phyloP scores from a whole-genome alignment of 2,797 vertebrate species.

The Myotis vivesi region DNA sequence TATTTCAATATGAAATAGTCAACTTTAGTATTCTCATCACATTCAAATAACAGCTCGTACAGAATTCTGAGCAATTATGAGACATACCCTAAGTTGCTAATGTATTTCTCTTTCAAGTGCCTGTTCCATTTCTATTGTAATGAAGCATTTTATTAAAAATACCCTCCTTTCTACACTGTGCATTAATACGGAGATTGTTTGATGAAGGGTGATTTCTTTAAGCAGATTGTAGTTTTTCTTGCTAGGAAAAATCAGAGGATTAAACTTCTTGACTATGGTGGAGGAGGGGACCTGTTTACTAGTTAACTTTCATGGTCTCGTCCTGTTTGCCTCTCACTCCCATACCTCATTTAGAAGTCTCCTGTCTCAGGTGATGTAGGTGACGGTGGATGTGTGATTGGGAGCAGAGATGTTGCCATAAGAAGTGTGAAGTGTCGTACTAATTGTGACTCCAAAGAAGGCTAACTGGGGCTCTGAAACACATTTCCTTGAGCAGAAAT shows the following conservation, averaged over 20 bases:
- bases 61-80: background rate
- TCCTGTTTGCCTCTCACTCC: background rate
- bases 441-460: background rate
- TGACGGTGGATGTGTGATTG: background rate
- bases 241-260: background rate
- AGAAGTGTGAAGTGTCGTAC: background rate
- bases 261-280: background rate
- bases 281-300: background rate
- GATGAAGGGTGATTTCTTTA: background rate
- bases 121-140: background rate
- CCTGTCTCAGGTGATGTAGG: background rate
- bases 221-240: background rate
- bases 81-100: background rate
- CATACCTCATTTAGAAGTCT: background rate
- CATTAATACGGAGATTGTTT: background rate
- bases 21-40: background rate
- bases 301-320: background rate
- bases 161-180: background rate
- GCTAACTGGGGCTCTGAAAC: background rate
- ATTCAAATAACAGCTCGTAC: background rate
- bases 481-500: background rate
- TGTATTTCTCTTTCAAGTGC: conserved; percentile 28
- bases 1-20: conserved; percentile 14
- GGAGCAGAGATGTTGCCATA: background rate
- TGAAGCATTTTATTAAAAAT: conserved; percentile 48